A percentile compares a stretch with the other conserved stretches of the same genome.
Conservation (phyloP, 2,113 vertebrate genomes). For the Ammodytes marinus region DNA sequence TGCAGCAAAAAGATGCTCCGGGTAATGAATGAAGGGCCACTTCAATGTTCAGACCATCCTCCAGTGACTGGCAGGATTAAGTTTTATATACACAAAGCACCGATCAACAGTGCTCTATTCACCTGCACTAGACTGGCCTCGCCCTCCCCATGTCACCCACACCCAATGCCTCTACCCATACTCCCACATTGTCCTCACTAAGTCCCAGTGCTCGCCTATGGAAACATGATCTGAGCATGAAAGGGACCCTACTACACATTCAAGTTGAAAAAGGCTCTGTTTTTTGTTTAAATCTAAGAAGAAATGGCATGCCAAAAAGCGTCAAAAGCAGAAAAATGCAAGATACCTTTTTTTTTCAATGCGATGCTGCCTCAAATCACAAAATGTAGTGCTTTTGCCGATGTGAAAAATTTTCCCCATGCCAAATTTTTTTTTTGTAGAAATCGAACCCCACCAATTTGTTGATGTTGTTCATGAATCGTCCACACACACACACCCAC, state of each 20-base stretch:
- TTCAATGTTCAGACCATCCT: slow-evolving; percentile 89
- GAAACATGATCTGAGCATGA: slow-evolving; percentile 90
- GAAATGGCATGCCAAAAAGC: slow-evolving; percentile 93
- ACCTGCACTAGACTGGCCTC: slow-evolving; percentile 66
- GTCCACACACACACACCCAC: slow-evolving; percentile 29
- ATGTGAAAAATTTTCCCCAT: slow-evolving; percentile 88
- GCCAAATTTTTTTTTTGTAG: slow-evolving; percentile 70
- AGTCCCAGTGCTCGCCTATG: slow-evolving; percentile 70
- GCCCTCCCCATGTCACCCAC: slow-evolving; percentile 67
- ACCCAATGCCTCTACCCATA: not conserved
- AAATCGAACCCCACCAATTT: slow-evolving; percentile 85
- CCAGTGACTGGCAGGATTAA: slow-evolving; percentile 78
- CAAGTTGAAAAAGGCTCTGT: slow-evolving; percentile 89
- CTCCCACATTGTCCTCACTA: slow-evolving; percentile 6
- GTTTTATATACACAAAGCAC: slow-evolving; percentile 93
- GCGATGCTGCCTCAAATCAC: slow-evolving; percentile 86
- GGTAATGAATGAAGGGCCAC: slow-evolving; percentile 91
- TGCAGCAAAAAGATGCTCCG: slow-evolving; percentile 93
- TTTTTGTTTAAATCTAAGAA: slow-evolving; percentile 89
- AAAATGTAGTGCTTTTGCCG: slow-evolving; percentile 89
- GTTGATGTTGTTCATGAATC: slow-evolving; percentile 82
- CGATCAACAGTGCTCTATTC: slow-evolving; percentile 92
- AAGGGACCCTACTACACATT: slow-evolving; percentile 89
- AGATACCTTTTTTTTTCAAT: slow-evolving; percentile 82
- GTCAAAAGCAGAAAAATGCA: slow-evolving; percentile 88